phyloP scores from a whole-genome alignment of 2,113 vertebrate genomes.

The Cervus canadensis region DNA sequence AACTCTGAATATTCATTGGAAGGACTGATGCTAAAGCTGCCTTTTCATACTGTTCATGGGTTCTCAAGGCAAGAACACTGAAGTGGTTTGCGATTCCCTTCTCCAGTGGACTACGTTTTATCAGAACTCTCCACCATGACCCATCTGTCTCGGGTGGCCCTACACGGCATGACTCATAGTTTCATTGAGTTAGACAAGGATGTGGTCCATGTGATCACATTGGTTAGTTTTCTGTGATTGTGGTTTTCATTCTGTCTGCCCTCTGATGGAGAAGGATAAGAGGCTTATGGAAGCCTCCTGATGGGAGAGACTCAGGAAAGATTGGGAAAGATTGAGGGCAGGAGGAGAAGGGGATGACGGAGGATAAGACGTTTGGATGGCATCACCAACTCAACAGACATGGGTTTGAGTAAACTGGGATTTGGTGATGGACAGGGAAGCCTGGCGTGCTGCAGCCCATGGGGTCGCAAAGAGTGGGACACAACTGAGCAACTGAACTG shows the following conservation, averaged over 20 bases:
- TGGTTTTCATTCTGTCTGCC: not conserved
- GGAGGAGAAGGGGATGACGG: not conserved
- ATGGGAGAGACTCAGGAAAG: not conserved
- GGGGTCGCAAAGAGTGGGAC: not conserved
- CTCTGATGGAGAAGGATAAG: not conserved
- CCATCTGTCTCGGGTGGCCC: fast-evolving
- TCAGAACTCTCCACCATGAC: not conserved
- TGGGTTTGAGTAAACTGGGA: not conserved
- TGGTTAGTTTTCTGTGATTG: not conserved
- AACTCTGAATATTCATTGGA: not conserved
- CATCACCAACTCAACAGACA: not conserved
- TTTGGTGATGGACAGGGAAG: not conserved
- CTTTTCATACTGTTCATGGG: not conserved
- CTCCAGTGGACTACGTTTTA: not conserved
- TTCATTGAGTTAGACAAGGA: not conserved
- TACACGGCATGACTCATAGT: not conserved
- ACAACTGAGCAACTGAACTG: not conserved
- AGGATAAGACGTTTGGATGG: not conserved
- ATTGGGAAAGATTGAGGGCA: not conserved
- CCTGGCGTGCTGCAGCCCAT: not conserved
- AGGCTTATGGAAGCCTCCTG: not conserved
- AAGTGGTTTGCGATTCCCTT: not conserved
- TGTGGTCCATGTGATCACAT: not conserved
- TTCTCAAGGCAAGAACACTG: not conserved
- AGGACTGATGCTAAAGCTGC: not conserved